Percentiles rank a stretch among this genome's conserved stretches.
phyloP scores from a whole-genome alignment of 2,797 vertebrate genomes.

The Rhynchonycteris naso region DNA sequence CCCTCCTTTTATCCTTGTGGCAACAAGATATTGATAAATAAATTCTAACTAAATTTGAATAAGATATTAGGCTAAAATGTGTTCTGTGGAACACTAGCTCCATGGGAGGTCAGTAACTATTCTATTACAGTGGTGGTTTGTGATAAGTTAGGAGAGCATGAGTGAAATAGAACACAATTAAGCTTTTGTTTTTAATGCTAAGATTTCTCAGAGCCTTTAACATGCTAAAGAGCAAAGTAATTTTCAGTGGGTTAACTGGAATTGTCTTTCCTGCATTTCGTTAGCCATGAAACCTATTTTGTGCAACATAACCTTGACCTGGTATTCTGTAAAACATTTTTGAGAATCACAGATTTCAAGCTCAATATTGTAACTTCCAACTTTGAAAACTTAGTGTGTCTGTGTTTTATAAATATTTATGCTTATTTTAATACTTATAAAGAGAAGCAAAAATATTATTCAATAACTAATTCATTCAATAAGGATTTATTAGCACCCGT shows the following conservation, averaged over 20 bases:
- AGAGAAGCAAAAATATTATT: background rate
- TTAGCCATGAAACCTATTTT: background rate
- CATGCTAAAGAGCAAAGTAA: background rate
- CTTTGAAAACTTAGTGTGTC: background rate
- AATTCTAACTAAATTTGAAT: background rate
- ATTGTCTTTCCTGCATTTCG: background rate
- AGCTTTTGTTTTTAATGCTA: background rate
- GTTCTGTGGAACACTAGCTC: background rate
- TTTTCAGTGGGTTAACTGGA: background rate
- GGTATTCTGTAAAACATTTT: background rate
- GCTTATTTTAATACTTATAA: background rate
- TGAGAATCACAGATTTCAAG: background rate
- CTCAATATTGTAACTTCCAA: background rate
- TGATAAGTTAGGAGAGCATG: background rate
- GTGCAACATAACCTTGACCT: background rate
- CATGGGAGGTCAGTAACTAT: background rate
- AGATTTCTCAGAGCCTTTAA: background rate
- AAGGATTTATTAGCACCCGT: background rate
- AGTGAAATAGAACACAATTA: slow-evolving; percentile 4
- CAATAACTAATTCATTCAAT: background rate
- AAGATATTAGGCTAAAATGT: background rate
- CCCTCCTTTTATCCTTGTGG: background rate
- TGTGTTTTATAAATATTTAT: background rate
- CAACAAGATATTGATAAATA: background rate
- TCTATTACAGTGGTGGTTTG: background rate